phyloP scores from a whole-genome alignment of 2,797 vertebrate genomes.

The Columba guinea region DNA sequence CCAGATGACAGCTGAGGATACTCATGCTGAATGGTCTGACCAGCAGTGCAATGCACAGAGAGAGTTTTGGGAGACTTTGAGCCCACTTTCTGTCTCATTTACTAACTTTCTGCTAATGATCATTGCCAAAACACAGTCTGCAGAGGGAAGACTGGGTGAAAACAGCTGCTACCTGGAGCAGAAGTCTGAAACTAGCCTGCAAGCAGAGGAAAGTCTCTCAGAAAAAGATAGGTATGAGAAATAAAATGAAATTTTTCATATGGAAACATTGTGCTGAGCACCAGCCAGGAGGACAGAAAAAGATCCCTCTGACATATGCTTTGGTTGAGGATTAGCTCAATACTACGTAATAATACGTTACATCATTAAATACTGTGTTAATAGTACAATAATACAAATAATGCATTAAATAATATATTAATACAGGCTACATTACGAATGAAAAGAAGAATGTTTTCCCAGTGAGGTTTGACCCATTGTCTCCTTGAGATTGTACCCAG shows the following conservation, averaged over 20 bases:
- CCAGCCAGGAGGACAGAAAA: neutral
- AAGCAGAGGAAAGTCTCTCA: neutral
- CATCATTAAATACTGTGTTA: neutral
- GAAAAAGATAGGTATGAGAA: neutral
- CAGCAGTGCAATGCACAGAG: neutral
- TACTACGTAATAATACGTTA: neutral
- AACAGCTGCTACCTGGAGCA: neutral
- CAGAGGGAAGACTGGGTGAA: neutral
- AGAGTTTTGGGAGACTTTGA: neutral
- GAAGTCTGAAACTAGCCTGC: neutral
- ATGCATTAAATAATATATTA: neutral
- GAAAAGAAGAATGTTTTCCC: neutral
- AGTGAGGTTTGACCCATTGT: neutral
- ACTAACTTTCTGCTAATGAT: neutral
- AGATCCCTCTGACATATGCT: neutral
- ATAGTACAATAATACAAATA: neutral
- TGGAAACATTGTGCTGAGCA: neutral
- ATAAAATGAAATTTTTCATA: neutral
- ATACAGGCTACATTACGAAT: neutral
- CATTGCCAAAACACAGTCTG: neutral
- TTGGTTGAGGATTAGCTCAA: neutral
- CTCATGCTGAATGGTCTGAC: neutral
- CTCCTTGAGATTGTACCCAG: fast-evolving
- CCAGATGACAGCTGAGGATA: neutral
- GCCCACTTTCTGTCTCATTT: neutral